phyloP scores from a whole-genome alignment of 2,113 vertebrate genomes.

The Peromyscus maniculatus region DNA sequence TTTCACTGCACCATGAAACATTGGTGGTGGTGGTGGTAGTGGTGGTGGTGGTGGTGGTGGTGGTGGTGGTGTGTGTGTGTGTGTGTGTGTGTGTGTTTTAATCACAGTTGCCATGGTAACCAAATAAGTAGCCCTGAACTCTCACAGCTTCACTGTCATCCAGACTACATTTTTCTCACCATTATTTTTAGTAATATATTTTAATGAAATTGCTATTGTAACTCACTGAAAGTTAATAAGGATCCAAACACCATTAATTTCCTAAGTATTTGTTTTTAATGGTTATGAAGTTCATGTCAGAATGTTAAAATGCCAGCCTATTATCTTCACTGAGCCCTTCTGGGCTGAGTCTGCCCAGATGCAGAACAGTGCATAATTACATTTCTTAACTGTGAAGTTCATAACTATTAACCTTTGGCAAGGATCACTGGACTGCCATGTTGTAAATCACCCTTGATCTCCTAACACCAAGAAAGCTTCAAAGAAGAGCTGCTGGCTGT shows the following conservation, averaged over 20 bases:
- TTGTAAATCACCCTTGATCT: slow-evolving; percentile 28
- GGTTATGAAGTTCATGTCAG: slow-evolving; percentile 65
- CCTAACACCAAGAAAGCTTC: not conserved
- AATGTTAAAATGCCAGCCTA: slow-evolving; percentile 26
- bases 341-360: slow-evolving; percentile 48
- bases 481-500: not conserved
- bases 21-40: not conserved
- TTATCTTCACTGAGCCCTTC: slow-evolving; percentile 16
- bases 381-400: slow-evolving; percentile 60
- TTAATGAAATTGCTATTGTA: slow-evolving; percentile 66
- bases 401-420: slow-evolving; percentile 66
- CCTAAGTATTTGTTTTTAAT: slow-evolving; percentile 66
- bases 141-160: slow-evolving; percentile 69
- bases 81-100: slow-evolving; percentile 36
- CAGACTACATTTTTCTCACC: slow-evolving; percentile 65
- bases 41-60: no score
- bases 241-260: slow-evolving; percentile 35
- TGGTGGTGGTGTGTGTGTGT: not conserved
- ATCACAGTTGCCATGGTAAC: slow-evolving; percentile 82
- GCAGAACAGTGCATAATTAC: slow-evolving; percentile 54
- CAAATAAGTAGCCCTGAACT: slow-evolving; percentile 67
- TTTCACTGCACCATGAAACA: slow-evolving; percentile 63
- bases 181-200: slow-evolving; percentile 69
- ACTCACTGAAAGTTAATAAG: slow-evolving; percentile 76
- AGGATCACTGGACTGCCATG: slow-evolving; percentile 3